Evolutionary conservation across 2,888 invertebrate species (phyloP).

Genomic region (Patella pellucida): DNA sequence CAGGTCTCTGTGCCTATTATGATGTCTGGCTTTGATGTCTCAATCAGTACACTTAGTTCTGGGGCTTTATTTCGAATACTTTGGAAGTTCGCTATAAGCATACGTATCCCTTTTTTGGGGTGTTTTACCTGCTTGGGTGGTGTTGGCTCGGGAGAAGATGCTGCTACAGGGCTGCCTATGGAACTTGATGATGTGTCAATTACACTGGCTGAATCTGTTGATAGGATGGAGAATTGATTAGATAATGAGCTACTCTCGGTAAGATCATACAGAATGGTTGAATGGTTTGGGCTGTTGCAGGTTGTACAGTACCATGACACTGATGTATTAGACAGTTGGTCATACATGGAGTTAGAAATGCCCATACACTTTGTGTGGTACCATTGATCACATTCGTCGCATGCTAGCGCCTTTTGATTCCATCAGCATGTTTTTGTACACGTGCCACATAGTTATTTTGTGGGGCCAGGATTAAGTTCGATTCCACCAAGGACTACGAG

Average conservation of each 20-base stretch:
- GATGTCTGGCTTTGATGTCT: conserved; percentile 15
- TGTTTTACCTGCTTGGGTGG: background rate
- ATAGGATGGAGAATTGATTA: too few species aligned
- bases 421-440: conserved; percentile 12
- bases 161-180: background rate
- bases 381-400: conserved; percentile 18
- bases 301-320: too few species aligned
- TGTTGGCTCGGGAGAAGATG: conserved; percentile 15
- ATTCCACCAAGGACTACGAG: background rate
- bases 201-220: background rate
- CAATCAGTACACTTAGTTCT: conserved; percentile 6
- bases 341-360: background rate
- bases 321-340: background rate
- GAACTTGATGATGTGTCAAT: background rate
- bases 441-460: conserved; percentile 8
- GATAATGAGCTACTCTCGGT: too few species aligned
- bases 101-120: background rate
- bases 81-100: conserved; percentile 19
- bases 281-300: too few species aligned
- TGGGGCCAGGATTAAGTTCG: conserved; percentile 14
- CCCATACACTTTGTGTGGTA: conserved; percentile 13
- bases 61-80: conserved; percentile 17
- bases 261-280: too few species aligned
- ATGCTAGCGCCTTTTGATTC: background rate
- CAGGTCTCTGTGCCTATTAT: conserved; percentile 27